Conservation (phyloP, 2,113 vertebrate genomes). For the Grammomys dolichurus region DNA sequence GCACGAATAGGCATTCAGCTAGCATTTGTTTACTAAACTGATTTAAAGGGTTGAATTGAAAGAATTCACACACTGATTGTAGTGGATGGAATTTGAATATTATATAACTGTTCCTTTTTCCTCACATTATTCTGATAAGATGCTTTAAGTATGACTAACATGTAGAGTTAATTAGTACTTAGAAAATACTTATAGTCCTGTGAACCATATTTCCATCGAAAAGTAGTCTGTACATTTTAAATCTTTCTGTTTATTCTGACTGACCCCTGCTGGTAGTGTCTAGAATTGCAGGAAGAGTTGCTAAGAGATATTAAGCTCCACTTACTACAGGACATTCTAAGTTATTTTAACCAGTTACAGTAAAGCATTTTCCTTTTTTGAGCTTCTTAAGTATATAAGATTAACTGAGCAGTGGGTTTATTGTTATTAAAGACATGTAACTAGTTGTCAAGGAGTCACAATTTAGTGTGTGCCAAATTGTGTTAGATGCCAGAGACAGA, state of each 20-base stretch:
- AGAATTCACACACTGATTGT: background rate
- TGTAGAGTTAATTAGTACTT: background rate
- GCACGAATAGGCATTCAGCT: background rate
- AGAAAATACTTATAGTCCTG: background rate
- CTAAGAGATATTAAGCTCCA: background rate
- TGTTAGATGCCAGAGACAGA: background rate
- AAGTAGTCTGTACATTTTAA: background rate
- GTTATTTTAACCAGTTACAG: background rate
- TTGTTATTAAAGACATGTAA: background rate
- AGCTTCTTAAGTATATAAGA: background rate
- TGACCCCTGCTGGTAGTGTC: constrained; percentile 51
- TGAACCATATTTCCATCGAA: background rate
- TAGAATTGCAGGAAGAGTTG: constrained; percentile 60
- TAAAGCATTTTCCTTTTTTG: background rate
- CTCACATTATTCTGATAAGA: background rate
- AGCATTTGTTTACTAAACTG: background rate
- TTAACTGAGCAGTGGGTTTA: background rate
- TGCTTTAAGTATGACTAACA: background rate
- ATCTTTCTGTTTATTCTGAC: background rate
- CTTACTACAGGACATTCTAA: background rate
- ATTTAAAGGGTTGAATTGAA: background rate
- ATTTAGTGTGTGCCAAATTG: background rate
- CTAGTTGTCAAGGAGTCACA: background rate
- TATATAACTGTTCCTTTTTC: background rate
- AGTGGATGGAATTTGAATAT: background rate